Conservation (phyloP, 2,888 invertebrate genomes). For the Aphelenchoides bicaudatus region DNA sequence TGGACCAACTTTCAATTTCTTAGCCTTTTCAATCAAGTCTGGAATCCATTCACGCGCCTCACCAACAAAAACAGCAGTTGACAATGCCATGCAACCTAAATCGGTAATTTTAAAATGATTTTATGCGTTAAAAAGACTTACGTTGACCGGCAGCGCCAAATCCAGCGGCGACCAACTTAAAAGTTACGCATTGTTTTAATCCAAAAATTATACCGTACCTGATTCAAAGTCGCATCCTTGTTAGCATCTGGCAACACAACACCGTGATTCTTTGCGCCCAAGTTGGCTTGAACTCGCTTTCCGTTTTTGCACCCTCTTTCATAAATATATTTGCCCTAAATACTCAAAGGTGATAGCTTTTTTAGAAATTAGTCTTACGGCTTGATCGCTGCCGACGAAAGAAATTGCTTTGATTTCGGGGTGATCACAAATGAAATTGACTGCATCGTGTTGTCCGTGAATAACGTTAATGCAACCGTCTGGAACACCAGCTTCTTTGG, state of each 20-base stretch:
- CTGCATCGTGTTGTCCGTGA: constrained; percentile 87
- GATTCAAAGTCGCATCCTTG: constrained; percentile 89
- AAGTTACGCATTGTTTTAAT: not conserved
- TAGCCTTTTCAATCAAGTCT: constrained; percentile 72
- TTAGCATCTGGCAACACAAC: constrained; percentile 94
- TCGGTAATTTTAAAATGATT: too few species aligned
- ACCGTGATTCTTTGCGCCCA: constrained; percentile 99
- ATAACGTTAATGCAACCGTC: constrained; percentile 91
- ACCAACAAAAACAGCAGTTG: constrained; percentile 81
- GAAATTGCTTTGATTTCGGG: constrained; percentile 93
- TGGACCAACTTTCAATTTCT: constrained; percentile 83
- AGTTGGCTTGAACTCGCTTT: constrained; percentile 88
- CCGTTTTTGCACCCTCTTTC: constrained; percentile 83
- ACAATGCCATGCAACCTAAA: constrained; percentile 98
- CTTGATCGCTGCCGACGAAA: constrained; percentile 93
- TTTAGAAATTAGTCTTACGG: constrained; percentile 66
- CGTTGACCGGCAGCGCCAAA: constrained; percentile 98
- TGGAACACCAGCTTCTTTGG: constrained; percentile 89
- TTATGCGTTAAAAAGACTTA: too few species aligned
- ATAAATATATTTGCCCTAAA: constrained; percentile 85
- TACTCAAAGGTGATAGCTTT: not conserved
- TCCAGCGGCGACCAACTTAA: constrained; percentile 74
- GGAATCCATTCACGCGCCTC: constrained; percentile 89
- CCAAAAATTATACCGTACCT: constrained; percentile 62
- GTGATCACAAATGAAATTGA: constrained; percentile 94